Conservation (phyloP, 1,140 invertebrate species). For the Polyergus mexicanus region DNA sequence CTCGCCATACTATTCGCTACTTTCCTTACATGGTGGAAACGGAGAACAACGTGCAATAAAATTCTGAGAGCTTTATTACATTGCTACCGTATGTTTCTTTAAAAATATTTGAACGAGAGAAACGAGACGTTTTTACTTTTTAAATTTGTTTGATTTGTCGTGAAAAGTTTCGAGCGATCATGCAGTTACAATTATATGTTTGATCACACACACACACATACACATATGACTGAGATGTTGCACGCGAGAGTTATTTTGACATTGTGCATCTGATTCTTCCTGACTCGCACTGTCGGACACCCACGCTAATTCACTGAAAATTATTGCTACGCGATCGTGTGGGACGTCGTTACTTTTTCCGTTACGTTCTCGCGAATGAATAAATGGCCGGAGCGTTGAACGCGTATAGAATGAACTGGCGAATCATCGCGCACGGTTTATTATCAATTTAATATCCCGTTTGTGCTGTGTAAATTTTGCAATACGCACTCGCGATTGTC, state of each 20-base stretch:
- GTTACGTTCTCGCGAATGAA: constrained; percentile 69
- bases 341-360: constrained; percentile 54
- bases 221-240: neutral
- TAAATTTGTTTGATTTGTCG: neutral
- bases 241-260: constrained; percentile 2
- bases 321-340: constrained; percentile 67
- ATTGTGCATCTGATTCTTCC: constrained; percentile 41
- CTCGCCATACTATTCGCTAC: neutral
- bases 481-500: constrained; percentile 9
- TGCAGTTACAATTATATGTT: neutral
- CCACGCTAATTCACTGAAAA: constrained; percentile 63
- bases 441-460: constrained; percentile 54
- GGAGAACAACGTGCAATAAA: constrained; percentile 7
- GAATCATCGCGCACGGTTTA: constrained; percentile 66
- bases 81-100: constrained; percentile 10
- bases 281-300: constrained; percentile 54
- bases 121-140: neutral
- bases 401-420: constrained; percentile 71
- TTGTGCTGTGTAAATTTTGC: constrained; percentile 67
- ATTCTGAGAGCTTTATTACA: neutral
- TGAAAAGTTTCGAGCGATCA: neutral
- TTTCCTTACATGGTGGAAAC: neutral
- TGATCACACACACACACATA: neutral
- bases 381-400: constrained; percentile 72
- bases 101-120: neutral